These are phyloP conservation scores for Urophycis tenuis DNA, from an alignment of 2,797 vertebrate genomes.

Conservation along the genomic window DNA sequence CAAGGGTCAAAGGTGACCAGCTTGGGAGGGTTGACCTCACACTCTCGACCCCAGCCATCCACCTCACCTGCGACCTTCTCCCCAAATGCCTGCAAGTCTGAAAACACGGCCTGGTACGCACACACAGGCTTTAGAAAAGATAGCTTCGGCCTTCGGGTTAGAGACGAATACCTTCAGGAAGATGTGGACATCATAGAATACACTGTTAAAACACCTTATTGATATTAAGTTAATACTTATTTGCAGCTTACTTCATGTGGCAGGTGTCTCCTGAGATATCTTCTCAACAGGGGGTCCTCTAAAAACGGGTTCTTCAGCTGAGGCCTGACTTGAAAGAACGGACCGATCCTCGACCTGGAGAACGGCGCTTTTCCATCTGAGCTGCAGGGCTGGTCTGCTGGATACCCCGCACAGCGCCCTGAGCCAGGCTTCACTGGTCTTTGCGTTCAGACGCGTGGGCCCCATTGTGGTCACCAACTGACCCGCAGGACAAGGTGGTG, in stretches of 20 bases:
- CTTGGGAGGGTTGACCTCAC: conserved; percentile 67
- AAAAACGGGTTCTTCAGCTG: conserved; percentile 68
- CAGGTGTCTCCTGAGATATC: conserved; percentile 71
- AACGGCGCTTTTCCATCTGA: conserved; percentile 43
- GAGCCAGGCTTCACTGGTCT: conserved; percentile 20
- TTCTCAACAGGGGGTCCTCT: conserved; percentile 72
- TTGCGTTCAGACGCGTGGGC: conserved; percentile 21
- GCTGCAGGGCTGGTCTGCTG: conserved; percentile 9
- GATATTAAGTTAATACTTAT: too few relatives aligned
- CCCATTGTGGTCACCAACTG: neutral
- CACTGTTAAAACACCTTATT: neutral
- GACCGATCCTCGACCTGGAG: conserved; percentile 55
- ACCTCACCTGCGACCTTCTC: conserved; percentile 63
- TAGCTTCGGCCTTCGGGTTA: neutral
- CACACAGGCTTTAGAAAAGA: neutral
- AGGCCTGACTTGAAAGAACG: conserved; percentile 72
- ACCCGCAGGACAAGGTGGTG: too few relatives aligned
- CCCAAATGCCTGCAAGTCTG: conserved; percentile 73
- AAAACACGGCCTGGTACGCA: conserved; percentile 38
- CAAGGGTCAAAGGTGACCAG: conserved; percentile 71
- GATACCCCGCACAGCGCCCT: conserved; percentile 6
- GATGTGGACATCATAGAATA: neutral
- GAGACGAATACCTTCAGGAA: neutral
- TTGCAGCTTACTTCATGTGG: conserved; percentile 71
- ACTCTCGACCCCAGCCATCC: conserved; percentile 67